Evolutionary conservation across 2,797 vertebrate species (phyloP), one percentile per base, ranked within the genome.

Genomic region (Rallus crepitans): DNA sequence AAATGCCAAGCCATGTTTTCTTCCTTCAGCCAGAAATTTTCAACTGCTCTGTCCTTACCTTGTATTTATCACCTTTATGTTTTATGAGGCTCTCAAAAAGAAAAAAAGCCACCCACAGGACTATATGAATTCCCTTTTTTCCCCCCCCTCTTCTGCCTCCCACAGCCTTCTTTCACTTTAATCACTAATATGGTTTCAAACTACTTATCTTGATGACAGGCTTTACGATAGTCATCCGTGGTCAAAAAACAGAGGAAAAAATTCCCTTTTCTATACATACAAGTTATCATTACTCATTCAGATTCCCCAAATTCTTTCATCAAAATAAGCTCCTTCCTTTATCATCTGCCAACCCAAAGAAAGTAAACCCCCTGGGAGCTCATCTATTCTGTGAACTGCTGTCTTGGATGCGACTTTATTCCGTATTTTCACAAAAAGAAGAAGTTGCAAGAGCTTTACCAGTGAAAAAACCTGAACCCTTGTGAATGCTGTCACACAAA

Each of bases 281-380:
- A 16, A 37, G 48, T 45, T 80, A 30, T 87, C 80, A 92, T 88
- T 92, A 95, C 73, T 93, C 80, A 93, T 87, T 94, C 84, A 84
- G 42, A 87, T 69, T 81, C 37, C 2, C 59, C 37, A 66, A 79
- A 66, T 90, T 76, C 77, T 87, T 94, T 95, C 65, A 96, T 94
- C 96, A 90, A 93, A 97, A 91, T 56, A 81, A 60, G 73, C 45
- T 85, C 55, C 77, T 83, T 77, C 89, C 92, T 95, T 96, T 94
- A 85, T 96, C 86, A 82, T 87, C 91, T 81, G 69, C 90, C 90
- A 91, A 0, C 70, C 25, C 59, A 70, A 69, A 85, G 83, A 95
- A 85, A 77, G 75, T n/a, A 39, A 85, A 20, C 48, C 89, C 82
- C 87, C 83, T 65, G 91, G 85, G 94, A 96, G 48, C 87, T 94